Percentiles rank a stretch among this genome's conserved stretches.
phyloP scores from a whole-genome alignment of 2,797 vertebrate species.

The Choloepus didactylus region DNA sequence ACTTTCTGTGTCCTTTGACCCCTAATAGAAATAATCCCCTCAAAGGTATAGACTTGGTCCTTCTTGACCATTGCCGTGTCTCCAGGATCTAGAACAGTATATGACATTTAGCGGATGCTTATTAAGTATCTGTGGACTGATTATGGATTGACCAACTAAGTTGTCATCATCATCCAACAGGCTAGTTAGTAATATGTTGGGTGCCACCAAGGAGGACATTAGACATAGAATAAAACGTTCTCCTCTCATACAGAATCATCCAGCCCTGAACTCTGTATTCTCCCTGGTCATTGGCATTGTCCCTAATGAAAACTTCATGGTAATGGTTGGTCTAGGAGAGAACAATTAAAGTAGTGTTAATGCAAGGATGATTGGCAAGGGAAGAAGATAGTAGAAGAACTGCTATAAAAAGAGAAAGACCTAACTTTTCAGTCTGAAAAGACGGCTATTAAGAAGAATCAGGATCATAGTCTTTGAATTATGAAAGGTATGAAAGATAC shows the following conservation, averaged over 20 bases:
- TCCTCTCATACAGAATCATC: background rate
- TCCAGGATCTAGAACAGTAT: background rate
- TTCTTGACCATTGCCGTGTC: background rate
- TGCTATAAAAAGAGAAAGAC: background rate
- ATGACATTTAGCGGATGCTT: background rate
- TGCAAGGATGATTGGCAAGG: background rate
- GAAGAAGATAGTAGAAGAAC: background rate
- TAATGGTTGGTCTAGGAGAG: background rate
- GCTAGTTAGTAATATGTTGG: background rate
- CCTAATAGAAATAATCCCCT: background rate
- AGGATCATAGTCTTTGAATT: background rate
- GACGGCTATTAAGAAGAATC: background rate
- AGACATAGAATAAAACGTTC: background rate
- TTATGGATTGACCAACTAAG: background rate
- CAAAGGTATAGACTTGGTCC: background rate
- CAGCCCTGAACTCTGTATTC: background rate
- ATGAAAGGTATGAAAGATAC: background rate
- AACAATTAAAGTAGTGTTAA: slow-evolving; percentile 9
- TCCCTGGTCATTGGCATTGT: background rate
- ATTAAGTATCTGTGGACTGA: slow-evolving; percentile 7
- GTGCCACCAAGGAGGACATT: background rate
- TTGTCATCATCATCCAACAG: background rate
- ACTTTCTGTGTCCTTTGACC: background rate
- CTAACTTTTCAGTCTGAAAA: slow-evolving; percentile 38
- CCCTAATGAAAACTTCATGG: background rate